Percentiles rank a stretch among this genome's conserved stretches.
Evolutionary conservation across 2,113 vertebrate genomes (phyloP).

Genomic region (Cathartes aura): DNA sequence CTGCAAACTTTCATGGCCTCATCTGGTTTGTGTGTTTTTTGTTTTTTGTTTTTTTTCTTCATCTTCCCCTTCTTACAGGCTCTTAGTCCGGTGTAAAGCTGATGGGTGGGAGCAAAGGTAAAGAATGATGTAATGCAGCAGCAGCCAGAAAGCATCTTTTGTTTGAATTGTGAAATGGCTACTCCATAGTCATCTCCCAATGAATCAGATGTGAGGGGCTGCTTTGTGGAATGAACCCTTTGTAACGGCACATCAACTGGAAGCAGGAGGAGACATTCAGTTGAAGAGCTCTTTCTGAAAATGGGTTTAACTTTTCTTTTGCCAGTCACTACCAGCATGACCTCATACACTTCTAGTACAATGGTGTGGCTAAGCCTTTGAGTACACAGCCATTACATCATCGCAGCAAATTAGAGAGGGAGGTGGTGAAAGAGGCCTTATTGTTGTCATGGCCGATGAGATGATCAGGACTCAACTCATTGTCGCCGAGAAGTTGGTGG

Average conservation of each 20-base stretch:
- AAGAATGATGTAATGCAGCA: conserved; percentile 81
- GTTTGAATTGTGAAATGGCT: conserved; percentile 71
- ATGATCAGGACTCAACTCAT: conserved; percentile 77
- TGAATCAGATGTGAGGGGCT: conserved; percentile 76
- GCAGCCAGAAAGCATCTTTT: conserved; percentile 79
- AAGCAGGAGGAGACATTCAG: conserved; percentile 74
- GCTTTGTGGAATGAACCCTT: conserved; percentile 72
- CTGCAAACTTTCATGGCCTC: background rate
- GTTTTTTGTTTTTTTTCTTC: background rate
- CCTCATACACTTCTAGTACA: conserved; percentile 80
- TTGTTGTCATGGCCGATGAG: conserved; percentile 81
- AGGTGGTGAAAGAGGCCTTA: conserved; percentile 63
- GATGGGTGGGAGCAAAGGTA: conserved; percentile 76
- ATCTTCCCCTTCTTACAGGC: conserved; percentile 48
- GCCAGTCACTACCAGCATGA: conserved; percentile 84
- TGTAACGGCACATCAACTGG: conserved; percentile 49
- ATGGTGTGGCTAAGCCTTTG: conserved; percentile 86
- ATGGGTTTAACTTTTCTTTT: conserved; percentile 79
- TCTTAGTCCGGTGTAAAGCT: conserved; percentile 44
- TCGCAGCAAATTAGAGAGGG: conserved; percentile 69
- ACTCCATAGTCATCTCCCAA: conserved; percentile 63
- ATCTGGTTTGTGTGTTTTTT: background rate
- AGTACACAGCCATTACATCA: conserved; percentile 83
- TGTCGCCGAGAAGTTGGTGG: conserved; percentile 86
- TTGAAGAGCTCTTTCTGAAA: conserved; percentile 73